These are phyloP conservation scores for Stenotaenia linearis DNA, from an alignment of 2,888 invertebrate species.

Conservation along the genomic window DNA sequence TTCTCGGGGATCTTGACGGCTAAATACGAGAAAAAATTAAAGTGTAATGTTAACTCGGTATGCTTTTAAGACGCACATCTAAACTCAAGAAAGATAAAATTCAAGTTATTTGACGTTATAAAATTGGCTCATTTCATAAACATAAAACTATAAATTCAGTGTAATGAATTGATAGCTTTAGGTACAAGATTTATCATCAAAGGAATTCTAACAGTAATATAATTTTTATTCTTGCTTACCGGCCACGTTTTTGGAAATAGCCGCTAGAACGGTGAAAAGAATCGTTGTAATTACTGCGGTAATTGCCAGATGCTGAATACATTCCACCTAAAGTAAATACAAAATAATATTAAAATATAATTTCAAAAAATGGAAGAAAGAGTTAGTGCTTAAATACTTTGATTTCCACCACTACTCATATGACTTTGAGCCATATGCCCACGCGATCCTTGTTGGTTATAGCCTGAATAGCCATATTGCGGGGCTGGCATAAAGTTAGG, in stretches of 20 bases:
- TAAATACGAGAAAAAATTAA: conserved; percentile 36
- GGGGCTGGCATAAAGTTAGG: conserved; percentile 39
- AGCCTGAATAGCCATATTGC: conserved; percentile 36
- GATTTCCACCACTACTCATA: not conserved
- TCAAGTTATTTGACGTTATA: not conserved
- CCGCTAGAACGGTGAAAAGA: not conserved
- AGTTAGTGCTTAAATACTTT: not conserved
- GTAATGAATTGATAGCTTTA: too few relatives aligned
- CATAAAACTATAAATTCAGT: not conserved
- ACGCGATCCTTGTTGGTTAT: conserved; percentile 33
- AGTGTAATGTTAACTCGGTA: not conserved
- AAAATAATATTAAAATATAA: not conserved
- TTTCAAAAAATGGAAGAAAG: not conserved
- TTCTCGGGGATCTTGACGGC: conserved; percentile 56
- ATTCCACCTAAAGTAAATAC: not conserved
- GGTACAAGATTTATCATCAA: too few relatives aligned
- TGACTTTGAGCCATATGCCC: conserved; percentile 27
- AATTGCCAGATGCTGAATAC: not conserved
- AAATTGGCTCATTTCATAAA: not conserved
- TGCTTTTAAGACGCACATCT: not conserved
- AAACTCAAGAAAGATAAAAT: not conserved
- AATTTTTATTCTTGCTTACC: too few relatives aligned
- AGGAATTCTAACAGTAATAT: too few relatives aligned
- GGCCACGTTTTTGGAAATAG: not conserved
- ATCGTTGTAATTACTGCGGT: not conserved